Percentiles rank a stretch among this genome's conserved stretches.
Conservation (phyloP, 2,888 invertebrate species). For the Chironomus riparius region DNA sequence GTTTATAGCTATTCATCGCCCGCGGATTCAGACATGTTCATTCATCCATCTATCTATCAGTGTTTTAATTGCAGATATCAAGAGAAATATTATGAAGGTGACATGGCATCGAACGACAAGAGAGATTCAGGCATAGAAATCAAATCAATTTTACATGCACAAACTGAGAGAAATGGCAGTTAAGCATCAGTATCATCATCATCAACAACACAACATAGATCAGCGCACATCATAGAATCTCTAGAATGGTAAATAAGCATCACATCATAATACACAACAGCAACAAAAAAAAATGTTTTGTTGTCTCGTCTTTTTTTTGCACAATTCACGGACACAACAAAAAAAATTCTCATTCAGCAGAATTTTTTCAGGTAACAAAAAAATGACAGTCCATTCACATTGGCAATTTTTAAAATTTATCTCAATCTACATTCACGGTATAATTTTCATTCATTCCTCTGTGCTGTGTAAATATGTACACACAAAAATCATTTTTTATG, state of each 20-base stretch:
- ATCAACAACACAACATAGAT: not conserved
- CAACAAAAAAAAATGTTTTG: too few species aligned
- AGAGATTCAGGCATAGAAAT: not conserved
- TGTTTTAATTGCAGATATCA: not conserved
- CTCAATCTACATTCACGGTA: not conserved
- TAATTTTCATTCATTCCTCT: too few species aligned
- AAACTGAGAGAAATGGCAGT: not conserved
- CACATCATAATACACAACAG: too few species aligned
- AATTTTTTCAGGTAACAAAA: not conserved
- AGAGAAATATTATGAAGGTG: not conserved
- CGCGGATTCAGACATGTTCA: not conserved
- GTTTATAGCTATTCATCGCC: not conserved
- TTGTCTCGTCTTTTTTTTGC: too few species aligned
- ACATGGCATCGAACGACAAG: not conserved
- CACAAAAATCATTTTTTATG: too few species aligned
- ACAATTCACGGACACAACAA: too few species aligned
- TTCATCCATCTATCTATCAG: not conserved
- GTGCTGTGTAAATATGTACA: too few species aligned
- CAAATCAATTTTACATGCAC: not conserved
- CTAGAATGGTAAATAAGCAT: too few species aligned
- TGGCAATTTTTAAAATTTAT: not conserved
- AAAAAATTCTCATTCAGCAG: not conserved
- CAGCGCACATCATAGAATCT: too few species aligned
- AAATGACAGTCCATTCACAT: not conserved
- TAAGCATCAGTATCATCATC: not conserved